Percentiles rank a stretch among this genome's conserved stretches.
Evolutionary conservation across 2,888 invertebrate genomes (phyloP).

Genomic region (Hylaea fasciaria): DNA sequence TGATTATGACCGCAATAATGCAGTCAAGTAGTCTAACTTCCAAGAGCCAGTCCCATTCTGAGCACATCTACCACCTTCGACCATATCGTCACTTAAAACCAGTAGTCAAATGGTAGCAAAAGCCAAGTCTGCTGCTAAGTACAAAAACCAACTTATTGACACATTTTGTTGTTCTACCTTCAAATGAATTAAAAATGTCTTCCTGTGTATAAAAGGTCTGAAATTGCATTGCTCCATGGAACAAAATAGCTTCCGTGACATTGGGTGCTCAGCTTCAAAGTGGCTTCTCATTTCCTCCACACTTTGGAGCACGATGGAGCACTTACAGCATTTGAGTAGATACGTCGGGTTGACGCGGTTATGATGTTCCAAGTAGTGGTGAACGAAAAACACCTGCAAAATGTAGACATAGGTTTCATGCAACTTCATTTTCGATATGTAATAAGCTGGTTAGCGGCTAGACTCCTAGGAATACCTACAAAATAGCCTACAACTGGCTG

Average conservation of each 20-base stretch:
- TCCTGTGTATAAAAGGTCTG: slow-evolving; percentile 72
- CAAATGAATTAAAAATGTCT: slow-evolving; percentile 76
- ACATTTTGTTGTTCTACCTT: slow-evolving; percentile 63
- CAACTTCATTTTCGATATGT: background rate
- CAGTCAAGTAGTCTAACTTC: too few relatives aligned
- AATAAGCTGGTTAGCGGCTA: too few relatives aligned
- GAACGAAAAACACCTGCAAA: slow-evolving; percentile 72
- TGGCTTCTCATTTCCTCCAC: slow-evolving; percentile 71
- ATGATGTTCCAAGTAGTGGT: slow-evolving; percentile 71
- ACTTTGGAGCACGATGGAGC: slow-evolving; percentile 62
- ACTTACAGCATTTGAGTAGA: slow-evolving; percentile 73
- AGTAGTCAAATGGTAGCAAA: too few relatives aligned
- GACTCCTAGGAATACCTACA: too few relatives aligned
- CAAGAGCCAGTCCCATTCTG: too few relatives aligned
- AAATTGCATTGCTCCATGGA: slow-evolving; percentile 70
- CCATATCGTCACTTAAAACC: too few relatives aligned
- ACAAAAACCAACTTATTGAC: too few relatives aligned
- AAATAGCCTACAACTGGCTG: too few relatives aligned
- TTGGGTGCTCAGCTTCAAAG: slow-evolving; percentile 66
- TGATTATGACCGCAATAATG: too few relatives aligned
- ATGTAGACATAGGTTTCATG: background rate
- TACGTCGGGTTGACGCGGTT: slow-evolving; percentile 47
- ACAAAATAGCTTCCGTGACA: slow-evolving; percentile 73
- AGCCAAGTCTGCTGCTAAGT: too few relatives aligned
- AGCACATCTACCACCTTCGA: too few relatives aligned